These are phyloP conservation scores for Perizoma affinitatum DNA, from an alignment of 2,888 invertebrate genomes.

Conservation along the genomic window DNA sequence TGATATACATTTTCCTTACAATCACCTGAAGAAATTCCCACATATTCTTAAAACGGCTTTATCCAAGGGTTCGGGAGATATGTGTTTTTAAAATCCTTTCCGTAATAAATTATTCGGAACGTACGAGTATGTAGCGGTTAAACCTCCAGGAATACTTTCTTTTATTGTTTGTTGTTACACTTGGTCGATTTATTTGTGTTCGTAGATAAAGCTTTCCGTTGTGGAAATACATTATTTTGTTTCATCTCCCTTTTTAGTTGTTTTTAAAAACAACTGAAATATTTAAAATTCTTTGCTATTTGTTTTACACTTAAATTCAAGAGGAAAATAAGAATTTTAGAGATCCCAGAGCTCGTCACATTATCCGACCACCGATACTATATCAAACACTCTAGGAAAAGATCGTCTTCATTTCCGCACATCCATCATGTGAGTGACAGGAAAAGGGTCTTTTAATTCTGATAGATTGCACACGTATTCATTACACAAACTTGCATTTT, in stretches of 20 bases:
- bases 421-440: conserved; percentile 79
- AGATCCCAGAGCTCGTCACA: conserved; percentile 22
- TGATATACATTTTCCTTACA: conserved; percentile 54
- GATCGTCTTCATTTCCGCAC: conserved; percentile 81
- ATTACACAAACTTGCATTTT: conserved; percentile 66
- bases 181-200: conserved; percentile 33
- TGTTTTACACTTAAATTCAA: no score
- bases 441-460: conserved; percentile 79
- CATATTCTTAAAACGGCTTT: conserved; percentile 77
- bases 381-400: conserved; percentile 76
- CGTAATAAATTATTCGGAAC: conserved; percentile 76
- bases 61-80: conserved; percentile 67
- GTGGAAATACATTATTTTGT: conserved; percentile 13
- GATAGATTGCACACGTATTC: conserved; percentile 79
- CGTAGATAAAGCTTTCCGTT: conserved; percentile 24
- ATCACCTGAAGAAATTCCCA: conserved; percentile 75
- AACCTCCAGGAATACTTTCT: conserved; percentile 65
- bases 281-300: no score
- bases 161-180: conserved; percentile 46
- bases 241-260: conserved; percentile 2
- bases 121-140: conserved; percentile 55
- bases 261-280: background rate
- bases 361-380: conserved; percentile 50
- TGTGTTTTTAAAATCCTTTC: conserved; percentile 79
- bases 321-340: no score